Evolutionary conservation across 2,113 vertebrate species (phyloP).

Genomic region (Trachemys scripta): DNA sequence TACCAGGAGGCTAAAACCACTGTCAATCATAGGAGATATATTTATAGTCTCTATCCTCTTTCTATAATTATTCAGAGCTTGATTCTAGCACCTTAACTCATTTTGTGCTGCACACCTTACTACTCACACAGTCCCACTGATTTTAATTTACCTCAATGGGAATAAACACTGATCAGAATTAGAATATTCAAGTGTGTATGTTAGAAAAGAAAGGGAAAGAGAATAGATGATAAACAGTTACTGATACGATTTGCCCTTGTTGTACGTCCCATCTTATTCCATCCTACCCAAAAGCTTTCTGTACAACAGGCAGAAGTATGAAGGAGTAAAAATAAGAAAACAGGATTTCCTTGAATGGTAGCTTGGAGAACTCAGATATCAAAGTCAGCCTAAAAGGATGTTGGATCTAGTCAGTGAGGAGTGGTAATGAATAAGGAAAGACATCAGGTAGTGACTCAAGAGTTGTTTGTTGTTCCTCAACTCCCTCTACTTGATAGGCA

Average conservation of each 20-base stretch:
- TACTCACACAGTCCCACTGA: background rate
- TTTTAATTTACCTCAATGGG: background rate
- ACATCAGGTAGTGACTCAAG: background rate
- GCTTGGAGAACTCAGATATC: background rate
- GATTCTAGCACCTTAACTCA: background rate
- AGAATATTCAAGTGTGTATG: background rate
- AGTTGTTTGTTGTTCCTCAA: background rate
- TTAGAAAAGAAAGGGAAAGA: background rate
- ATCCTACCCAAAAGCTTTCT: conserved; percentile 12
- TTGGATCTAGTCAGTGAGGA: background rate
- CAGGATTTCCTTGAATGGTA: background rate
- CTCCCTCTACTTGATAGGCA: background rate
- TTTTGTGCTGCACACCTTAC: background rate
- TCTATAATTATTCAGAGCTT: background rate
- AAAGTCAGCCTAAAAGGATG: background rate
- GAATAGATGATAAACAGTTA: conserved; percentile 31
- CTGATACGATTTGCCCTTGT: conserved; percentile 38
- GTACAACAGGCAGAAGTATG: conserved; percentile 70
- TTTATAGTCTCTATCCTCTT: background rate
- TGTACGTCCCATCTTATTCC: conserved; percentile 72
- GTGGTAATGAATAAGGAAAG: background rate
- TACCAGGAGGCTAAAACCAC: conserved; percentile 57
- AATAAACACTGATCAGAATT: conserved; percentile 3
- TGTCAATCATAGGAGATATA: conserved; percentile 75
- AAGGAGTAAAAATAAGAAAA: background rate